A percentile compares a stretch with the other conserved stretches of the same genome.
Conservation (phyloP, 2,113 vertebrate species). For the Eleginops maclovinus region DNA sequence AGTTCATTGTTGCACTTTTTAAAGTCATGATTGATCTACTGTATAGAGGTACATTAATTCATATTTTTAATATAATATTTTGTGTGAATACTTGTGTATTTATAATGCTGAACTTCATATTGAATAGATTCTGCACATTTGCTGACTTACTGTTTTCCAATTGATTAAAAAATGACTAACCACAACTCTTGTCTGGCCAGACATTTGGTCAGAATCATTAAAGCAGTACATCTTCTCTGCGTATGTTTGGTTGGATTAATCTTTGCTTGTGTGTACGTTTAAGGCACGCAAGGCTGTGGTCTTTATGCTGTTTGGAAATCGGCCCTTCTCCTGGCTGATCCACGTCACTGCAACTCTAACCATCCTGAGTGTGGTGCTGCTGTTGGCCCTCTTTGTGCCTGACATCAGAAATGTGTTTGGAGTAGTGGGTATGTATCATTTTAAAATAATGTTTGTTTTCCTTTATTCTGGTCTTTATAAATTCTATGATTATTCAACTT, state of each 20-base stretch:
- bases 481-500: not conserved
- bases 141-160: not conserved
- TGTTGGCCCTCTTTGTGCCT: constrained; percentile 92
- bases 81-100: not conserved
- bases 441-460: not conserved
- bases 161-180: too few species aligned
- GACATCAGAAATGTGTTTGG: constrained; percentile 94
- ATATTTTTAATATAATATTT: not conserved
- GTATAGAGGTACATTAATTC: not conserved
- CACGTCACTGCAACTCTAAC: constrained; percentile 87
- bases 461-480: not conserved
- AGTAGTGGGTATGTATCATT: constrained; percentile 89
- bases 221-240: not conserved
- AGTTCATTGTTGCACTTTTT: not conserved
- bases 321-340: constrained; percentile 86
- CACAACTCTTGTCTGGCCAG: not conserved
- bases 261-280: constrained; percentile 14
- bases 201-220: not conserved
- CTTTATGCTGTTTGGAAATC: constrained; percentile 85
- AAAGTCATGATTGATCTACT: not conserved
- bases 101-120: not conserved
- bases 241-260: not conserved
- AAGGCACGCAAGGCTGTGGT: constrained; percentile 92
- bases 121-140: not conserved
- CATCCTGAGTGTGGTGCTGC: constrained; percentile 87